Percentiles rank a stretch among this genome's conserved stretches.
Conservation (phyloP, 2,888 invertebrate species). For the Drepana falcataria region DNA sequence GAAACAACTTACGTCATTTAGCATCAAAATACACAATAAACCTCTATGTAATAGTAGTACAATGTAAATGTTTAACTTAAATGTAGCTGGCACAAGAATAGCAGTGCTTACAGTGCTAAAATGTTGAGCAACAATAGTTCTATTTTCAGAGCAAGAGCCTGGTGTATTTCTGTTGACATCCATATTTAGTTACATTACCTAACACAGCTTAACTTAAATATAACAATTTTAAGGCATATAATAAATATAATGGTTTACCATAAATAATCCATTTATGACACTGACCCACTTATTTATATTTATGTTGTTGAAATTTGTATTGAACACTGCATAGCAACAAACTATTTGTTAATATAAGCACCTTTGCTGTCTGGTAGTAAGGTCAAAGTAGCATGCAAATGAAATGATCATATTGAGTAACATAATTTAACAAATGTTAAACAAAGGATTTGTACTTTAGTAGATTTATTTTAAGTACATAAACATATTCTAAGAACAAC, state of each 20-base stretch:
- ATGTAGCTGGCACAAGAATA: neutral
- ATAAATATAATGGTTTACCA: too few relatives aligned
- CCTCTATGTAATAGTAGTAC: neutral
- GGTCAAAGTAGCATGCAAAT: neutral
- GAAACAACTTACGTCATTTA: neutral
- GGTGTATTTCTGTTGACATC: neutral
- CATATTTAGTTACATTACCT: neutral
- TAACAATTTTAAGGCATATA: too few relatives aligned
- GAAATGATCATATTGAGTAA: neutral
- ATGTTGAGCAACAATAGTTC: neutral
- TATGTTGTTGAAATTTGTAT: neutral
- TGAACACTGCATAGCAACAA: neutral
- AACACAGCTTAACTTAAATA: too few relatives aligned
- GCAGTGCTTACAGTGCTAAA: too few relatives aligned
- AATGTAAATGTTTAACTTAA: neutral
- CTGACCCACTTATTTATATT: neutral
- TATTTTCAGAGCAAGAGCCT: neutral
- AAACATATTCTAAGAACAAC: too few relatives aligned
- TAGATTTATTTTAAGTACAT: too few relatives aligned
- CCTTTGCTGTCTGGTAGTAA: neutral
- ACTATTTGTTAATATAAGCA: neutral
- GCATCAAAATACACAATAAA: neutral
- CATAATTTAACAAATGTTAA: neutral
- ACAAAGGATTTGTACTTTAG: too few relatives aligned
- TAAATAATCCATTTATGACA: neutral